Percentiles rank a stretch among this genome's conserved stretches.
phyloP scores from a whole-genome alignment of 2,113 vertebrate genomes.

The Ivindomyrus marchei region DNA sequence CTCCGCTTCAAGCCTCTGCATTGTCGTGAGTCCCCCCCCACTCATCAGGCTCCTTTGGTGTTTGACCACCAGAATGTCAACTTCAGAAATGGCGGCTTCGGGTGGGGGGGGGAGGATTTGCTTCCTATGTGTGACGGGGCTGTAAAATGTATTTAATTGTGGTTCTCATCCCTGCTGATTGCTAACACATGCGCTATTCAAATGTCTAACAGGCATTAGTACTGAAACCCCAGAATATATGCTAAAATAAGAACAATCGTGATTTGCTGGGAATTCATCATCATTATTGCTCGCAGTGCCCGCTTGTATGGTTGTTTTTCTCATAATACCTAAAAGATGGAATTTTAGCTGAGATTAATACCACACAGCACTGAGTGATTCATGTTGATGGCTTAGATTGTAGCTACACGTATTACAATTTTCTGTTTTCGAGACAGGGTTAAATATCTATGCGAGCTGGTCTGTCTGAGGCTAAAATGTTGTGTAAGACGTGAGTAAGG shows the following conservation, averaged over 20 bases:
- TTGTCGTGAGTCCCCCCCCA: background rate
- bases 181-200: background rate
- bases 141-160: background rate
- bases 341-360: background rate
- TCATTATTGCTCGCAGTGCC: background rate
- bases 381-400: background rate
- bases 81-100: background rate
- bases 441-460: background rate
- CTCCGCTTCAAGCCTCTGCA: background rate
- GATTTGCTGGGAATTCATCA: background rate
- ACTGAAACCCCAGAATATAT: background rate
- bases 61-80: background rate
- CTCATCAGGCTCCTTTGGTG: background rate
- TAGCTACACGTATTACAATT: background rate
- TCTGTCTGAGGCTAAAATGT: constrained; percentile 5
- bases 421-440: background rate
- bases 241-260: background rate
- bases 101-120: background rate
- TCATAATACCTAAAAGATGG: background rate
- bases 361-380: background rate
- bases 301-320: background rate
- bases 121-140: background rate
- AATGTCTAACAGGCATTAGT: background rate
- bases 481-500: constrained; percentile 19
- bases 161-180: background rate